Percentiles rank a stretch among this genome's conserved stretches.
Evolutionary conservation across 2,888 invertebrate species (phyloP).

Genomic region (Drosophila cracens): DNA sequence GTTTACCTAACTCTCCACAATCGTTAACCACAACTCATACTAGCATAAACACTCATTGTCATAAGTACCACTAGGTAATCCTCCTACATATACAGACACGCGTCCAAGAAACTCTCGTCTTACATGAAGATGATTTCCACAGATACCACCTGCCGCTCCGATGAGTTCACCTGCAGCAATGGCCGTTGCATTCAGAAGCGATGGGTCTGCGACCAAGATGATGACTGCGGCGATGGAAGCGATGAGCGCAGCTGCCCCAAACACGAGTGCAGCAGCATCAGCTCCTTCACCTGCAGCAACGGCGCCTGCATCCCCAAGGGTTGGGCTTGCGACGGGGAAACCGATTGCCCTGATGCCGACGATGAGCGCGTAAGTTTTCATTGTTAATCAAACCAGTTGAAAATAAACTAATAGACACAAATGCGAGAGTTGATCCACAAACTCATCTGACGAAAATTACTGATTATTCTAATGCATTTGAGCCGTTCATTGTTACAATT

Average conservation of each 20-base stretch:
- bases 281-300: constrained; percentile 91
- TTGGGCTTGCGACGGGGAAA: constrained; percentile 95
- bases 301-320: constrained; percentile 91
- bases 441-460: not conserved
- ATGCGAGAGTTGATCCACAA: constrained; percentile 2
- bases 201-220: constrained; percentile 95
- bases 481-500: not conserved
- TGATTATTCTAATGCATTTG: not conserved
- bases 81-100: constrained; percentile 18
- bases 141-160: constrained; percentile 96
- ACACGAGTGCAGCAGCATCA: constrained; percentile 88
- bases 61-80: constrained; percentile 35
- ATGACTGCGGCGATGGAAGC: constrained; percentile 94
- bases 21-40: constrained; percentile 48
- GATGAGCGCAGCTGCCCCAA: constrained; percentile 92
- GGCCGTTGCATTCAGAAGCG: constrained; percentile 94
- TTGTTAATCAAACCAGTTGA: constrained; percentile 9
- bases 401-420: constrained; percentile 1
- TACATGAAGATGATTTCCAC: constrained; percentile 20
- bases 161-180: constrained; percentile 96
- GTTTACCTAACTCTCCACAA: constrained; percentile 41
- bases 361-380: constrained; percentile 89
- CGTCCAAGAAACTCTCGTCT: not conserved
- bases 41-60: constrained; percentile 34
- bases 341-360: constrained; percentile 92